Evolutionary conservation across 2,113 vertebrate genomes (phyloP).

Genomic region (Isichthys henryi): DNA sequence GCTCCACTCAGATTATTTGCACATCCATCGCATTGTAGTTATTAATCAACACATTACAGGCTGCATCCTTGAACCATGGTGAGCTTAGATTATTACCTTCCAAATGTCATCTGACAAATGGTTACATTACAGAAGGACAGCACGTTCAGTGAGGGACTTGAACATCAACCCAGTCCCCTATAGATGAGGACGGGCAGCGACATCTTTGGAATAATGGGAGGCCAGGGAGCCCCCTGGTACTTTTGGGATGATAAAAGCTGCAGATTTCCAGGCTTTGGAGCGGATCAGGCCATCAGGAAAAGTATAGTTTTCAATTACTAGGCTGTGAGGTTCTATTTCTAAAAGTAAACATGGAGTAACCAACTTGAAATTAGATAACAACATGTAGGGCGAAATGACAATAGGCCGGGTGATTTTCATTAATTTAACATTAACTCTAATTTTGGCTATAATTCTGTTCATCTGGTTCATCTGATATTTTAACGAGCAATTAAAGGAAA

Average conservation of each 20-base stretch:
- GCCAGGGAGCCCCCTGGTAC: not conserved
- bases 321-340: not conserved
- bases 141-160: not conserved
- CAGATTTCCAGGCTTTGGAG: not conserved
- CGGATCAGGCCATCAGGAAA: not conserved
- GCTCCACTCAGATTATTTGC: not conserved
- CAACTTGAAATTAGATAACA: not conserved
- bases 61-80: not conserved
- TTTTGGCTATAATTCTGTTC: not conserved
- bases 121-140: not conserved
- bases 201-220: not conserved
- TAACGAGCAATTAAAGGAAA: not conserved
- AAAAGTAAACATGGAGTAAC: not conserved
- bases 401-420: not conserved
- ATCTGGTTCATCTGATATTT: not conserved
- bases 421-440: not conserved
- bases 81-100: not conserved
- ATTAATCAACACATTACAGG: not conserved
- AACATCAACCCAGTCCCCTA: not conserved
- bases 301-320: not conserved
- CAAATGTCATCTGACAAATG: slow-evolving; percentile 6
- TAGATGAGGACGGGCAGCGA: not conserved
- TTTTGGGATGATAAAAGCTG: not conserved
- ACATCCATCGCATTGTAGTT: not conserved
- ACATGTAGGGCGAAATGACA: not conserved